These are phyloP conservation scores for Vesta saturnalis DNA, from an alignment of 2,888 invertebrate genomes.

Conservation along the genomic window DNA sequence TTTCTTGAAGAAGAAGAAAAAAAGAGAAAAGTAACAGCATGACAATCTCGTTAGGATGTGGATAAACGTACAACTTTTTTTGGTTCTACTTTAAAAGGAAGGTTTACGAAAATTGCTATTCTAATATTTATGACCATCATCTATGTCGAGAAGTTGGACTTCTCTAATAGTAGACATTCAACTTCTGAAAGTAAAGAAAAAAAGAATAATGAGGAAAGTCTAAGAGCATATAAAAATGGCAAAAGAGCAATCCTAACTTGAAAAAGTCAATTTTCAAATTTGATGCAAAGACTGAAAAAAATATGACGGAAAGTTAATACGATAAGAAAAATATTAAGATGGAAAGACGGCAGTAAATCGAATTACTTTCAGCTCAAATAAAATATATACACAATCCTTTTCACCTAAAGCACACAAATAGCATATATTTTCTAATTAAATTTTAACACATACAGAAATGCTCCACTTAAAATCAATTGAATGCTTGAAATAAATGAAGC, in stretches of 20 bases:
- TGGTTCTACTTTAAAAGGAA: conserved; percentile 1
- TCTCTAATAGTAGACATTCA: conserved; percentile 1
- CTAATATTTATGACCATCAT: conserved; percentile 5
- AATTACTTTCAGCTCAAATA: neutral
- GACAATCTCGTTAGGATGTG: conserved; percentile 10
- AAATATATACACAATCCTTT: neutral
- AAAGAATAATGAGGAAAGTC: neutral
- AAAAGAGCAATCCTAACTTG: neutral
- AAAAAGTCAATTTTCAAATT: neutral
- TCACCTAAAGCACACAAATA: too few relatives aligned
- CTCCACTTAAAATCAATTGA: too few relatives aligned
- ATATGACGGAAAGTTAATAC: too few relatives aligned
- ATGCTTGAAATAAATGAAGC: too few relatives aligned
- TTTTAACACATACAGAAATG: too few relatives aligned
- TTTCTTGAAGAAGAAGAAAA: neutral
- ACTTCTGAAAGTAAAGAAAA: neutral
- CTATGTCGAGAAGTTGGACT: conserved; percentile 1
- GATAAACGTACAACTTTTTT: conserved; percentile 4
- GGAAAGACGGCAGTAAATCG: neutral
- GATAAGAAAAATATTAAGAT: too few relatives aligned
- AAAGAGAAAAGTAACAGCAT: neutral
- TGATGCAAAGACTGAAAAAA: neutral
- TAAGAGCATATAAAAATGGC: neutral
- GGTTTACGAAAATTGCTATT: conserved; percentile 7
- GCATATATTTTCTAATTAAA: too few relatives aligned